Conservation (phyloP, 1,140 invertebrate species). For the Ericerus pela region DNA sequence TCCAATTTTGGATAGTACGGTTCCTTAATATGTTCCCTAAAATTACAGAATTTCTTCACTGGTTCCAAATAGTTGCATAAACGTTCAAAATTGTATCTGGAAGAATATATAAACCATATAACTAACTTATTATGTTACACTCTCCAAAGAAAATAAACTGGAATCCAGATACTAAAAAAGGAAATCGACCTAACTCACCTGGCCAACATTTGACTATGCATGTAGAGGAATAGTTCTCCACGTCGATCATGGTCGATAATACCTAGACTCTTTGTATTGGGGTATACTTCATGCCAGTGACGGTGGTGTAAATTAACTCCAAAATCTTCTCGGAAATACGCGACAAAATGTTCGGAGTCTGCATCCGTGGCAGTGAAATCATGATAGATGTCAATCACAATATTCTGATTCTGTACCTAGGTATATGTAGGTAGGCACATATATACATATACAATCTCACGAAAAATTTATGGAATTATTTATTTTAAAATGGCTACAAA, state of each 20-base stretch:
- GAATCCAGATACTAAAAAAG: too few relatives aligned
- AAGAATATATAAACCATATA: too few relatives aligned
- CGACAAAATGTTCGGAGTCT: constrained; percentile 29
- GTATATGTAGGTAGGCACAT: too few relatives aligned
- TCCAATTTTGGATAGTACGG: constrained; percentile 60
- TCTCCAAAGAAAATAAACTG: too few relatives aligned
- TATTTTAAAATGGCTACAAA: too few relatives aligned
- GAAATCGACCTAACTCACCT: too few relatives aligned
- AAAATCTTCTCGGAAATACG: constrained; percentile 32
- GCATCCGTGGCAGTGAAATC: constrained; percentile 37
- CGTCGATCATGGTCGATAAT: constrained; percentile 51
- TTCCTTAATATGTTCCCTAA: constrained; percentile 44
- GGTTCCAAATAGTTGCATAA: constrained; percentile 43
- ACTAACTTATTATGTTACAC: too few relatives aligned
- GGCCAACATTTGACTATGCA: constrained; percentile 56
- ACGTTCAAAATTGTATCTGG: constrained; percentile 53
- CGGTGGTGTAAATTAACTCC: constrained; percentile 45
- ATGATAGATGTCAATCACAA: constrained; percentile 51
- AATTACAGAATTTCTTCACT: constrained; percentile 41
- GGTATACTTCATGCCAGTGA: constrained; percentile 59
- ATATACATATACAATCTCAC: too few relatives aligned
- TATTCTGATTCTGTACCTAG: too few relatives aligned
- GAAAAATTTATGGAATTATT: too few relatives aligned
- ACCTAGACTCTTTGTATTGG: constrained; percentile 31
- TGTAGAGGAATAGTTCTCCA: constrained; percentile 61